Evolutionary conservation across 2,888 invertebrate species (phyloP).

Genomic region (Auanema sp.): DNA sequence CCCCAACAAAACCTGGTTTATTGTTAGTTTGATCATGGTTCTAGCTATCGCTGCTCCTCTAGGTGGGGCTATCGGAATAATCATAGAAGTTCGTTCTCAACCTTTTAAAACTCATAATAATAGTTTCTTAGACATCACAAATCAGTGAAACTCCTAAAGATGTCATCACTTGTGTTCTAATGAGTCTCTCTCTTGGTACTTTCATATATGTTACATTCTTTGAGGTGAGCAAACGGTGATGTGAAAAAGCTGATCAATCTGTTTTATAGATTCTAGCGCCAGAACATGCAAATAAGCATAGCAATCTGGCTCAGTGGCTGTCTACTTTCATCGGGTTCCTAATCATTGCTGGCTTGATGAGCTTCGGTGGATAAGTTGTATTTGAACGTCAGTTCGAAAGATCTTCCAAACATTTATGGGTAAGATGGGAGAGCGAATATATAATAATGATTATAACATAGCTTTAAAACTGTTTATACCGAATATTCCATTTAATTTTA

Average conservation of each 20-base stretch:
- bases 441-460: no score
- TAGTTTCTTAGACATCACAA: conserved; percentile 31
- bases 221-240: conserved; percentile 38
- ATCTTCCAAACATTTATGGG: no score
- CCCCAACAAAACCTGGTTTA: conserved; percentile 32
- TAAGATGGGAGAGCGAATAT: no score
- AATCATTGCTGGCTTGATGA: conserved; percentile 42
- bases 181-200: conserved; percentile 51
- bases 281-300: conserved; percentile 47
- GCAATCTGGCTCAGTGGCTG: conserved; percentile 49
- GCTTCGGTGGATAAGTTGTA: conserved; percentile 14
- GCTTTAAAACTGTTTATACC: no score
- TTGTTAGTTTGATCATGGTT: conserved; percentile 35
- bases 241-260: not conserved
- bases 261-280: conserved; percentile 45
- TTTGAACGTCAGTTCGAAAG: no score
- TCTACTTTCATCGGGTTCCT: conserved; percentile 43
- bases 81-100: conserved; percentile 54
- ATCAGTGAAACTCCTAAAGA: conserved; percentile 44
- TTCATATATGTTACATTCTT: conserved; percentile 58
- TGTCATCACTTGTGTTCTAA: conserved; percentile 39
- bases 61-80: conserved; percentile 49
- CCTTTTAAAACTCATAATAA: not conserved
- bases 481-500: no score
- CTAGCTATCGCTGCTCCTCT: conserved; percentile 40